A percentile compares a stretch with the other conserved stretches of the same genome.
Conservation (phyloP, 1,140 invertebrate genomes). For the Cherax quadricarinatus region DNA sequence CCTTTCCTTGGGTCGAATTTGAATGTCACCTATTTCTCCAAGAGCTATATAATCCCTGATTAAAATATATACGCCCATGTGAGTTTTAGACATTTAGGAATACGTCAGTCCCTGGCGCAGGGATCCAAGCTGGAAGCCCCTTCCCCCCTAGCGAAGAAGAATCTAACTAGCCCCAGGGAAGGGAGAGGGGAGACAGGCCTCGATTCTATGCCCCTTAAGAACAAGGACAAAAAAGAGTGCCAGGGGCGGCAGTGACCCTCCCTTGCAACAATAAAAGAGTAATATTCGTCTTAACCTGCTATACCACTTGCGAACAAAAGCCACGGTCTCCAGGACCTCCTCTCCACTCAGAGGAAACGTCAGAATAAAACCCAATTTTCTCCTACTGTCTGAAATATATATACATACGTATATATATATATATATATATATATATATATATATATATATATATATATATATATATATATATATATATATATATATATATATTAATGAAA, state of each 20-base stretch:
- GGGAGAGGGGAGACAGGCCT: neutral
- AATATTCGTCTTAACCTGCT: slow-evolving; percentile 35
- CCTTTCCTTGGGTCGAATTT: too few relatives aligned
- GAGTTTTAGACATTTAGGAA: too few relatives aligned
- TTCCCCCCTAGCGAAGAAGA: too few relatives aligned
- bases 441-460: too few relatives aligned
- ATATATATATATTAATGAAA: too few relatives aligned
- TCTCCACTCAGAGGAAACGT: neutral
- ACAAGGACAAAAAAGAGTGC: neutral
- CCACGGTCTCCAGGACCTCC: neutral
- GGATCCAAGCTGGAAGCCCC: too few relatives aligned
- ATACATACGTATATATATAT: too few relatives aligned
- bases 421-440: too few relatives aligned
- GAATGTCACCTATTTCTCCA: too few relatives aligned
- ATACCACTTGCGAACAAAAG: slow-evolving; percentile 12
- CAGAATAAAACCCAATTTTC: neutral
- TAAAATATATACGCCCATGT: too few relatives aligned
- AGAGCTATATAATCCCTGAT: too few relatives aligned
- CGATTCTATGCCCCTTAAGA: neutral
- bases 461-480: neutral
- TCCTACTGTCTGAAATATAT: neutral
- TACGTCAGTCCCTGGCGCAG: too few relatives aligned
- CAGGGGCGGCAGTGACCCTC: slow-evolving; percentile 8
- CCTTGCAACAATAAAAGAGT: slow-evolving; percentile 28
- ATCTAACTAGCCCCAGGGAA: neutral